Evolutionary conservation across 64 coral and sea anemone genomes (phyloP).

Genomic region (Montipora capricornis): DNA sequence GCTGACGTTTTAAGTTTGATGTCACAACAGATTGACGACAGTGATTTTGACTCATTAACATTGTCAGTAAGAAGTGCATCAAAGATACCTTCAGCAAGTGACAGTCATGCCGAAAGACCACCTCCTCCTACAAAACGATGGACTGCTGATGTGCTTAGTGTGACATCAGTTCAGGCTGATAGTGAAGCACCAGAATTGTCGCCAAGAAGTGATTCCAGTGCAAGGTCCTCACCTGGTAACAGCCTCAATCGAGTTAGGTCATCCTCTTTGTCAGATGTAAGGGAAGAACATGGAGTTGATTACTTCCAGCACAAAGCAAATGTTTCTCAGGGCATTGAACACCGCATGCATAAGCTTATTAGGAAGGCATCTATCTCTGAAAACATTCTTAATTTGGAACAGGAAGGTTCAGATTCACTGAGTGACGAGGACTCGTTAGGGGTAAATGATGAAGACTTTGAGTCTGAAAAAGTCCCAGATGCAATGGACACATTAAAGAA

Average conservation of each 20-base stretch:
- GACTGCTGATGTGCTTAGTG: conserved; percentile 73
- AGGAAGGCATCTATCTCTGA: conserved; percentile 65
- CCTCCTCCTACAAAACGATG: conserved; percentile 59
- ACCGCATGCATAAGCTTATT: conserved; percentile 75
- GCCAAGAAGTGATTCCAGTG: conserved; percentile 19
- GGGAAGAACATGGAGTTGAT: conserved; percentile 14
- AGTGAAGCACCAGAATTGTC: background rate
- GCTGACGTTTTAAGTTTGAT: conserved; percentile 42
- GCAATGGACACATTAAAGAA: background rate
- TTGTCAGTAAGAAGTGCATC: conserved; percentile 1
- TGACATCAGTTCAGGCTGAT: conserved; percentile 17
- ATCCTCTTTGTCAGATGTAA: conserved; percentile 63
- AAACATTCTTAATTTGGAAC: conserved; percentile 7
- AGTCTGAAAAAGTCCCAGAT: conserved; percentile 30
- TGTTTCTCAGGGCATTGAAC: conserved; percentile 88
- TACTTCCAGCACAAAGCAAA: conserved; percentile 74
- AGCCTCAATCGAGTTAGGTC: conserved; percentile 52
- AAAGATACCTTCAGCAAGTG: background rate
- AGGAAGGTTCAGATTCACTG: conserved; percentile 26
- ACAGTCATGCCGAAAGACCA: conserved; percentile 23
- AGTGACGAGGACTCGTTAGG: conserved; percentile 16
- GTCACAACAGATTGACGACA: conserved; percentile 16
- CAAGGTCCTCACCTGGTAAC: conserved; percentile 18
- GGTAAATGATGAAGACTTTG: conserved; percentile 3
- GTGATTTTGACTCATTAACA: conserved; percentile 12